phyloP scores from a whole-genome alignment of 2,888 invertebrate genomes.

The Bhutanitis thaidina region DNA sequence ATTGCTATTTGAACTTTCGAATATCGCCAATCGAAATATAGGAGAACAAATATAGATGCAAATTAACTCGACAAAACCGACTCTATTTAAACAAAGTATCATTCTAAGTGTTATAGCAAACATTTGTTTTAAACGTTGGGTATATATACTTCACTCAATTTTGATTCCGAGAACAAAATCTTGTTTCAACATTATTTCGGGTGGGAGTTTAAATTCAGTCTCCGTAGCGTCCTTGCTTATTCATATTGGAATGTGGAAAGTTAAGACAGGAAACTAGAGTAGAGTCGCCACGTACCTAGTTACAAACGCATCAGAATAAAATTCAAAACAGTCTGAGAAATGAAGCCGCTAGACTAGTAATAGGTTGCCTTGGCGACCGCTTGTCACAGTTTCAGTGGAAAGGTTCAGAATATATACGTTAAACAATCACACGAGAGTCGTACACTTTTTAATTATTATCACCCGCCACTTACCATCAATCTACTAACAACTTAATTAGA shows the following conservation, averaged over 20 bases:
- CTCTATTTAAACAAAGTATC: conserved; percentile 9
- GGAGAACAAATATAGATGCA: conserved; percentile 54
- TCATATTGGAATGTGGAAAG: conserved; percentile 20
- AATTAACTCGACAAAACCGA: conserved; percentile 17
- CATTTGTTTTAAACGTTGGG: not conserved
- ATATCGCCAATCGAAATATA: conserved; percentile 66
- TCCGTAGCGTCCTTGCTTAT: conserved; percentile 17
- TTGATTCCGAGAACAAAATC: conserved; percentile 7
- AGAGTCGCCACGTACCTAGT: conserved; percentile 13
- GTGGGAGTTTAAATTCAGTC: conserved; percentile 9
- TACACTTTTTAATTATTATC: not conserved
- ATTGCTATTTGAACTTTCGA: conserved; percentile 70
- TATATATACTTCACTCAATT: not conserved
- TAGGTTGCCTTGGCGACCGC: conserved; percentile 7
- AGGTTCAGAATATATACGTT: no score
- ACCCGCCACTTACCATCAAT: no score
- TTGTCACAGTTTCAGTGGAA: conserved; percentile 7
- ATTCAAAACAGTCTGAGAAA: conserved; percentile 19
- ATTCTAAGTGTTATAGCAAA: conserved; percentile 9
- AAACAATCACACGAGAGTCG: conserved; percentile 3
- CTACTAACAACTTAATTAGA: no score
- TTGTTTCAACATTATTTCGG: conserved; percentile 11
- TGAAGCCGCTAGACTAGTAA: conserved; percentile 17
- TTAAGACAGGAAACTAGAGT: conserved; percentile 20
- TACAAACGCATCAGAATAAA: conserved; percentile 17